Conservation (phyloP, 2,888 invertebrate genomes). For the Nematopogon swammerdamellus region DNA sequence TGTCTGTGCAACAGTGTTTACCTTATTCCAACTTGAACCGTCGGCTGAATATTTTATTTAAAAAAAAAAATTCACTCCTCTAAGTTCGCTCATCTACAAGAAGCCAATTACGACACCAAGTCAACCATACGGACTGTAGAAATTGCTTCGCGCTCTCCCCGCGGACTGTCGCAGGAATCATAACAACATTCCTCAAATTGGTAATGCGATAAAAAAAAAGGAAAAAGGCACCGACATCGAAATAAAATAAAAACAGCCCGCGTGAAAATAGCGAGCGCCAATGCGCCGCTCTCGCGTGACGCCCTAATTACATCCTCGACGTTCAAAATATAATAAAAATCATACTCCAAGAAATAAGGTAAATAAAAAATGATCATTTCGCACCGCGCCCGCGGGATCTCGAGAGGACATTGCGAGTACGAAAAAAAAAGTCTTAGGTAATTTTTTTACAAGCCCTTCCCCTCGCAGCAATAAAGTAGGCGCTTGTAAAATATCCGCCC, state of each 20-base stretch:
- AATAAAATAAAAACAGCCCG: background rate
- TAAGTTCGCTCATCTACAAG: no score
- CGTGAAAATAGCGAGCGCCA: background rate
- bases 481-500: background rate
- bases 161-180: background rate
- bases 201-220: background rate
- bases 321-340: background rate
- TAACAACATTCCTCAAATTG: background rate
- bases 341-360: background rate
- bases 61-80: no score
- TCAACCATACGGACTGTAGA: background rate
- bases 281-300: background rate
- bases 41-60: no score
- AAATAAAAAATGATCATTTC: background rate
- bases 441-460: background rate
- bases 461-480: background rate
- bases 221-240: no score
- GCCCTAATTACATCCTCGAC: background rate
- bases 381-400: background rate
- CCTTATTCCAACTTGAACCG: no score
- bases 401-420: background rate
- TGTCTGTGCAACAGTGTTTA: no score
- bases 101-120: background rate
- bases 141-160: background rate
- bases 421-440: background rate